Conservation (phyloP, 2,797 vertebrate genomes). For the Sphaeramia orbicularis region DNA sequence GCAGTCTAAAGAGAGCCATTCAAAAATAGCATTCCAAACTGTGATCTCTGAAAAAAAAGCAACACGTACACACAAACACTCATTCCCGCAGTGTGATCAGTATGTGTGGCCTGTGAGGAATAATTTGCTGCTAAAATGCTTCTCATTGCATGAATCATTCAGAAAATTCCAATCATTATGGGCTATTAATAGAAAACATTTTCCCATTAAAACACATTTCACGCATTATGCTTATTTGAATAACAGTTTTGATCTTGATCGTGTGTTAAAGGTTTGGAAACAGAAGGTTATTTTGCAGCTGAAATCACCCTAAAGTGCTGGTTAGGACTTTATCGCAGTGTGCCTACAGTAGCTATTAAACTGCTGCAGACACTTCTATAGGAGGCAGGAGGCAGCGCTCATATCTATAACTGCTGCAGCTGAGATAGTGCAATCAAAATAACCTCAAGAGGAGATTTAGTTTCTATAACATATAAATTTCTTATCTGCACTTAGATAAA, state of each 20-base stretch:
- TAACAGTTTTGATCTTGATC: constrained; percentile 32
- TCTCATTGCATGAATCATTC: constrained; percentile 74
- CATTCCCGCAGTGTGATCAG: constrained; percentile 24
- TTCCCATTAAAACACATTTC: constrained; percentile 71
- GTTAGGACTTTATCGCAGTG: constrained; percentile 28
- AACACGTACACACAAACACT: constrained; percentile 22
- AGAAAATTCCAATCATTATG: constrained; percentile 71
- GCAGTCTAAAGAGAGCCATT: constrained; percentile 52
- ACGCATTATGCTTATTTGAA: constrained; percentile 52
- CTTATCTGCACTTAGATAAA: constrained; percentile 39
- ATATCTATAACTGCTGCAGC: constrained; percentile 33
- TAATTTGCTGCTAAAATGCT: constrained; percentile 70
- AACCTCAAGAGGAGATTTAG: constrained; percentile 43
- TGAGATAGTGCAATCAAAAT: constrained; percentile 39
- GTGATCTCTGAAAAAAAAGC: constrained; percentile 33
- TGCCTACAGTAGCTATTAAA: constrained; percentile 28
- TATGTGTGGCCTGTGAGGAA: constrained; percentile 56
- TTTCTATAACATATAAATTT: constrained; percentile 48
- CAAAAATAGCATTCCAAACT: constrained; percentile 47
- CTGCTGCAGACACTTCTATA: constrained; percentile 22
- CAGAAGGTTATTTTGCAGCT: constrained; percentile 14
- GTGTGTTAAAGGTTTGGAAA: constrained; percentile 18
- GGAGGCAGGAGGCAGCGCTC: neutral
- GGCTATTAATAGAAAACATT: constrained; percentile 69
- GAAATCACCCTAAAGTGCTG: constrained; percentile 18